Conservation (phyloP, 2,888 invertebrate genomes). For the Escarpia spicata region DNA sequence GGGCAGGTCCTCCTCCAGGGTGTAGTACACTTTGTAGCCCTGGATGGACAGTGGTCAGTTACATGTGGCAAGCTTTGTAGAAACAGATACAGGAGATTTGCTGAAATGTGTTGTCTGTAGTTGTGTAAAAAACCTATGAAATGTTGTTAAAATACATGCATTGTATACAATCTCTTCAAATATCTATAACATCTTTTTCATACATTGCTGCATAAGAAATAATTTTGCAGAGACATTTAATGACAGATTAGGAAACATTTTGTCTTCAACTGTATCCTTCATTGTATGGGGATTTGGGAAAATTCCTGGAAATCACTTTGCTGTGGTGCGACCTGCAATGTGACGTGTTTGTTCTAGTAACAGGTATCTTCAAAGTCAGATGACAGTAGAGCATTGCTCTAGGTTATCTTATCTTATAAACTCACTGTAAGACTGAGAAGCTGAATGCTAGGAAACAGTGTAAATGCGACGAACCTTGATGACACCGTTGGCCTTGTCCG, state of each 20-base stretch:
- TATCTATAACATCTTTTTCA: neutral
- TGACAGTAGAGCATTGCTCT: too few species aligned
- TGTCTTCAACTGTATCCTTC: too few species aligned
- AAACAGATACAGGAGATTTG: conserved; percentile 13
- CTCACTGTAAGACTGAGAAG: neutral
- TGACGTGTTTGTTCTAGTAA: neutral
- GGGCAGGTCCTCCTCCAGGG: conserved; percentile 85
- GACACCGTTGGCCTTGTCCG: conserved; percentile 96
- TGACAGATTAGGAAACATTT: neutral
- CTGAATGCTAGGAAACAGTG: neutral
- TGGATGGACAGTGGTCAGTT: conserved; percentile 62
- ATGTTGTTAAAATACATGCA: neutral
- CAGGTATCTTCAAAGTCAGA: neutral
- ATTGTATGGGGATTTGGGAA: too few species aligned
- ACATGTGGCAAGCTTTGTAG: neutral
- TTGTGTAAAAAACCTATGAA: neutral
- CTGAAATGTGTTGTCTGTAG: neutral
- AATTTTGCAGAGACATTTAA: neutral
- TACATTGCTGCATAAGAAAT: neutral
- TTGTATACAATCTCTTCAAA: neutral
- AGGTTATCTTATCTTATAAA: neutral
- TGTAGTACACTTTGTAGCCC: conserved; percentile 98
- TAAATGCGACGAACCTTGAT: conserved; percentile 80
- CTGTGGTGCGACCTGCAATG: neutral
- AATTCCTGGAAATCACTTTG: too few species aligned